Evolutionary conservation across 2,113 vertebrate species (phyloP), one percentile per base, ranked within the genome.

Genomic region (Atherinomorus stipes): DNA sequence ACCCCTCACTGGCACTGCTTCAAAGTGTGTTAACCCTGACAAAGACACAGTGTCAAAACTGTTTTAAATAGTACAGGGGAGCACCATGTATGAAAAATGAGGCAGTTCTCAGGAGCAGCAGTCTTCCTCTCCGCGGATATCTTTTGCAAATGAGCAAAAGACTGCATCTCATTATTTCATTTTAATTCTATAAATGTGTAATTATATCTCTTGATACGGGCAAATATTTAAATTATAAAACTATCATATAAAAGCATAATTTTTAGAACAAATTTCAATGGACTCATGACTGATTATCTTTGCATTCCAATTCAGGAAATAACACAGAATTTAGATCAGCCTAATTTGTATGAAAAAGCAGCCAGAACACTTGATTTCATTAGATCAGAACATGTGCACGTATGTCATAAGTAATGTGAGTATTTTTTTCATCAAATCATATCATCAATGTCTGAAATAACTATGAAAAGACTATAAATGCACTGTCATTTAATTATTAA

Each of bases 21-120:
- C 76, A 78, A 47, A 71, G 25, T 61, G 38, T 69, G 76, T 2
- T 13, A 66, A 42, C 57, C 42, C 54, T 37, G 58, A 74, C 62
- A 86, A 72, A 82, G n/a, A 68, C 42, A 54, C 74, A 71, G 59
- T 71, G 71, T 81, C 71, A 74, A 47, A 78, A 64, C 53, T 56
- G 73, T 70, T 84, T 77, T 85, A 74, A 84, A 66, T 37, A 68
- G 71, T 16, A n/a, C 12, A 21, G 28, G n/a, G 38, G 37, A 57
- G 12, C 44, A 0, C 16, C 22, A 53, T 11, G 58, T 60, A 11
- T 63, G 47, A 49, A 71, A 73, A 65, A 71, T 44, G 13, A 69
- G 76, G 42, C 16, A 16, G 18, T 23, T 72, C 49, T 72, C 50
- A 52, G 64, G 56, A 69, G 69, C 28, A n/a, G 18, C 49, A 56